Evolutionary conservation across 2,113 vertebrate genomes (phyloP).

Genomic region (Periophthalmus modestus): DNA sequence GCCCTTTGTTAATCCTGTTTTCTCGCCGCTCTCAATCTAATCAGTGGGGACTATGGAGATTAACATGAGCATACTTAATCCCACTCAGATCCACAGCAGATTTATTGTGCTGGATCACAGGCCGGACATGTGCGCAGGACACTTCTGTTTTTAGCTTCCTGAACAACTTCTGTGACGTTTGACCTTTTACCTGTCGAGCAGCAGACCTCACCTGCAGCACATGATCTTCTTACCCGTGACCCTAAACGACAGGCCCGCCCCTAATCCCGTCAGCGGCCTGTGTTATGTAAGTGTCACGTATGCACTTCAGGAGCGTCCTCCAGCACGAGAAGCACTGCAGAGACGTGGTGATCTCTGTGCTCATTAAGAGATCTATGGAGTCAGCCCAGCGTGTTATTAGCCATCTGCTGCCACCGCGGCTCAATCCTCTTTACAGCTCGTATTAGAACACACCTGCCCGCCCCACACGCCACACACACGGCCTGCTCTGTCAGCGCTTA

Average conservation of each 20-base stretch:
- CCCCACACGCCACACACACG: neutral
- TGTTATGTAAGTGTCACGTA: slow-evolving; percentile 7
- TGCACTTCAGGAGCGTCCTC: slow-evolving; percentile 13
- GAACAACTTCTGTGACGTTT: neutral
- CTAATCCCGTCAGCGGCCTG: slow-evolving; percentile 30
- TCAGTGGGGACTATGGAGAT: slow-evolving; percentile 61
- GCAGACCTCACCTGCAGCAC: neutral
- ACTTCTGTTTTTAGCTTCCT: slow-evolving; percentile 16
- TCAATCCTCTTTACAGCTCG: slow-evolving; percentile 40
- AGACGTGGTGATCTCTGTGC: neutral
- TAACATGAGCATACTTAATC: slow-evolving; percentile 59
- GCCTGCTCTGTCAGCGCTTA: neutral
- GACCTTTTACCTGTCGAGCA: neutral
- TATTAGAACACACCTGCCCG: slow-evolving; percentile 10
- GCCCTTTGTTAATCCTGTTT: slow-evolving; percentile 49
- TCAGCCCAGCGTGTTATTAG: neutral
- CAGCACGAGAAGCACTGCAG: neutral
- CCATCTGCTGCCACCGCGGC: slow-evolving; percentile 46
- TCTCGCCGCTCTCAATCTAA: slow-evolving; percentile 34
- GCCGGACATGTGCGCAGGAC: neutral
- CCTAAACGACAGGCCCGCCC: neutral
- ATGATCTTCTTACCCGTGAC: slow-evolving; percentile 1
- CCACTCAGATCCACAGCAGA: slow-evolving; percentile 28
- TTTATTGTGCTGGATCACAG: slow-evolving; percentile 48
- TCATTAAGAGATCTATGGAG: slow-evolving; percentile 6